Evolutionary conservation across 2,113 vertebrate species (phyloP).

Genomic region (Pipa parva): DNA sequence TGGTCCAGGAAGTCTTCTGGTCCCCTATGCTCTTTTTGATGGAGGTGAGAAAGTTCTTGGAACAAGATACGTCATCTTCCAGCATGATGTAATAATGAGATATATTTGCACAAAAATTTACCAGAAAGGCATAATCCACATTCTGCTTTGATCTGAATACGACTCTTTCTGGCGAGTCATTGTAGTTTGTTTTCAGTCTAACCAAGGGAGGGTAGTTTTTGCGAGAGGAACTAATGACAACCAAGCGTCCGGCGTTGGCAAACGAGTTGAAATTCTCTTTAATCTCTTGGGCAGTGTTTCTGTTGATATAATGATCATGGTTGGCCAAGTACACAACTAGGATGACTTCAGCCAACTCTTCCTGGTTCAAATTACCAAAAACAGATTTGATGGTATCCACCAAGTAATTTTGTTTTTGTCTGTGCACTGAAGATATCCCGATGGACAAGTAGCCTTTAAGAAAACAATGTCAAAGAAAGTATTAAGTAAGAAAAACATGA

Average conservation of each 20-base stretch:
- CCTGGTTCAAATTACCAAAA: slow-evolving; percentile 27
- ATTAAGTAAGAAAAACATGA: too few relatives aligned
- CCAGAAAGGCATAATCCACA: slow-evolving; percentile 25
- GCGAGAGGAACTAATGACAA: slow-evolving; percentile 5
- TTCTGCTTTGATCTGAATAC: slow-evolving; percentile 23
- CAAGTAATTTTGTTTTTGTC: slow-evolving; percentile 30
- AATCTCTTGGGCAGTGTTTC: slow-evolving; percentile 16
- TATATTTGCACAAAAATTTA: slow-evolving; percentile 22
- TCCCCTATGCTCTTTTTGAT: neutral
- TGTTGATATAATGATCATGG: slow-evolving; percentile 13
- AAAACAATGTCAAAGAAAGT: neutral
- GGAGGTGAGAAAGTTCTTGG: slow-evolving; percentile 24
- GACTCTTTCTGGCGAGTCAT: neutral
- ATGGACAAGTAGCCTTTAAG: slow-evolving; percentile 38
- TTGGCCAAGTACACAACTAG: slow-evolving; percentile 45
- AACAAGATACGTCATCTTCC: slow-evolving; percentile 8
- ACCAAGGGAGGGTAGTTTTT: neutral
- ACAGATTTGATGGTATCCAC: slow-evolving; percentile 42
- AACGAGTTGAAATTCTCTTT: neutral
- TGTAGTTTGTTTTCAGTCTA: slow-evolving; percentile 4
- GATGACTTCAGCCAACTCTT: slow-evolving; percentile 25
- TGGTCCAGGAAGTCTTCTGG: neutral
- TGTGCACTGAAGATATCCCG: slow-evolving; percentile 44
- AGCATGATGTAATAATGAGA: slow-evolving; percentile 10
- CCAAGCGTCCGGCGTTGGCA: slow-evolving; percentile 11